Base-by-base conservation (phyloP, 2,888 invertebrate genomes). In the Oligia fasciuncula region DNA sequence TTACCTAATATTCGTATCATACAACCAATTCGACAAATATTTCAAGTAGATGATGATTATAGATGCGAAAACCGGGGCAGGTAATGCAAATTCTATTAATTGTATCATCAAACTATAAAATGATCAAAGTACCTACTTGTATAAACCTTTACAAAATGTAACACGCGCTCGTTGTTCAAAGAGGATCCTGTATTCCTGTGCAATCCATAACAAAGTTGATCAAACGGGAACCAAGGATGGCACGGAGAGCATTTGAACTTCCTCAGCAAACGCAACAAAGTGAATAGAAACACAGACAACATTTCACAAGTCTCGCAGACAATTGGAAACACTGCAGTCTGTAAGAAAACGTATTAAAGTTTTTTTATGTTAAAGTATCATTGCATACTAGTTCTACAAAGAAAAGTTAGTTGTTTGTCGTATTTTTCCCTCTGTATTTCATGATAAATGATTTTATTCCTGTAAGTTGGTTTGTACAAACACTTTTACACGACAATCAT, bases 201-300 rank as follows among this genome's bases (percentile, higher is more conserved):
- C 68, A 70, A 75, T 87, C 13, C 60, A 87, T 87, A 79, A 77
- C 84, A 87, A 87, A 87, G 46, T 87, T 84, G 80, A 87, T 80
- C 87, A 87, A 79, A 77, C 73, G 75, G 57, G 13, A 69, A 49
- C 79, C 81, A 85, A 73, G 82, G 63, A 79, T 69, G 66, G 79
- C 81, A 81, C 69, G 23, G 11, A 79, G 70, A 77, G 49, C 73
- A 79, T 87, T 76, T 57, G 54, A 85, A 81, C 75, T 81, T 76
- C 70, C 77, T 57, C 70, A 17, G 4, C 49, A 19, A 67, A 81
- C 6, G 57, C 54, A 67, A 79, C 87, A 81, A 84, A 78, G 81
- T 87, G 78, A 60, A 60, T n/a, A 60, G 57, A 73, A 84, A 79
- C 87, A 85, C 67, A 68, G 72, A 63, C 69, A 80, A 80, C 85